These are phyloP conservation scores for Pseudomyrmex gracilis DNA, from an alignment of 1,140 invertebrate species.

Conservation along the genomic window DNA sequence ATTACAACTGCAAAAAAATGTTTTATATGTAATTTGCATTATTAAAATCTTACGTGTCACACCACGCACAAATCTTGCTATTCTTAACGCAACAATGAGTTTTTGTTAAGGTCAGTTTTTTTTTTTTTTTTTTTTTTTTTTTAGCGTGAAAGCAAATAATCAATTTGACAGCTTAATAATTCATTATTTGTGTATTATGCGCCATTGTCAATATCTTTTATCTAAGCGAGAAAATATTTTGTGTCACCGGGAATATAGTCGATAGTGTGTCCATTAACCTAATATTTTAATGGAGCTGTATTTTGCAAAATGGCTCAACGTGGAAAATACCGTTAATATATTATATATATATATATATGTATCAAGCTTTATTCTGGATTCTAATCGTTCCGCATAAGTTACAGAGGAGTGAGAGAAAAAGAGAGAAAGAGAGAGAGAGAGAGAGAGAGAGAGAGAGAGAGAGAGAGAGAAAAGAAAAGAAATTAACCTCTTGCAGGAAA, in stretches of 20 bases:
- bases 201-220: conserved; percentile 13
- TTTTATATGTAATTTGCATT: background rate
- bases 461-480: background rate
- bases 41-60: background rate
- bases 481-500: conserved; percentile 17
- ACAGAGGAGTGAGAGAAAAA: too few species aligned
- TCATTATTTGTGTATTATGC: conserved; percentile 4
- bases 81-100: background rate
- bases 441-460: too few species aligned
- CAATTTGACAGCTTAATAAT: background rate
- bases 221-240: conserved; percentile 42
- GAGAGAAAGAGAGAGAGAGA: too few species aligned
- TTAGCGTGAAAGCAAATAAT: background rate
- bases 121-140: conserved; percentile 10
- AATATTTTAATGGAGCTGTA: conserved; percentile 42
- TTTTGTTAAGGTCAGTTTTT: background rate
- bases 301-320: conserved; percentile 19
- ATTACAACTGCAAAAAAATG: background rate
- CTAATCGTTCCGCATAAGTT: background rate
- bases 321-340: conserved; percentile 17
- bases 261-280: conserved; percentile 25
- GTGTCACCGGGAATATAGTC: conserved; percentile 10
- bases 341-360: background rate
- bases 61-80: too few species aligned
- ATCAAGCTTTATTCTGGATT: conserved; percentile 29